Percentiles rank a stretch among this genome's conserved stretches.
phyloP scores from a whole-genome alignment of 2,888 invertebrate genomes.

The Aspidapion aeneum region DNA sequence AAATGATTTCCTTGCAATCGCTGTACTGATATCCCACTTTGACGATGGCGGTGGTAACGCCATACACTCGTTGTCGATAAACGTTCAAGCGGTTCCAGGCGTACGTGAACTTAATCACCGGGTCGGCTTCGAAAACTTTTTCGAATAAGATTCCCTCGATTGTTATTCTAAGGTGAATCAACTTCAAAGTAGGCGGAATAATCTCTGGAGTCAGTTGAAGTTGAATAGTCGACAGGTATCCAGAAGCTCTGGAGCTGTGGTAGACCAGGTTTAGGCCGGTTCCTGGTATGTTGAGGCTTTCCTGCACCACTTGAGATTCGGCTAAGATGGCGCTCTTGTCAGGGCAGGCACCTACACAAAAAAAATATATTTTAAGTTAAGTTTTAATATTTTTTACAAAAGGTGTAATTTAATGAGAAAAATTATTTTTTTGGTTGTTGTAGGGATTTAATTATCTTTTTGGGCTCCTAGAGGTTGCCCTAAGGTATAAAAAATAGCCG shows the following conservation, averaged over 20 bases:
- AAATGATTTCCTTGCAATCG: slow-evolving; percentile 88
- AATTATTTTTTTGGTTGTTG: no score
- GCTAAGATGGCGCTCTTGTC: slow-evolving; percentile 87
- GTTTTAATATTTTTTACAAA: neutral
- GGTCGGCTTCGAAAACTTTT: slow-evolving; percentile 93
- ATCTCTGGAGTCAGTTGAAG: slow-evolving; percentile 84
- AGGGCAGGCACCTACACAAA: slow-evolving; percentile 68
- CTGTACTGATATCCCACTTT: slow-evolving; percentile 96
- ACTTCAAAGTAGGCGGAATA: slow-evolving; percentile 74
- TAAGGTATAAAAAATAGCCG: no score
- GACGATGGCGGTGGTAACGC: slow-evolving; percentile 91
- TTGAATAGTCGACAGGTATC: slow-evolving; percentile 90
- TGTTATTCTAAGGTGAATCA: slow-evolving; percentile 90
- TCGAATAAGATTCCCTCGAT: slow-evolving; percentile 94
- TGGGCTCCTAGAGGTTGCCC: no score
- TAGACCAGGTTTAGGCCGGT: slow-evolving; percentile 95
- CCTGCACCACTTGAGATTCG: slow-evolving; percentile 92
- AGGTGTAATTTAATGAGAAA: no score
- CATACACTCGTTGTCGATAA: slow-evolving; percentile 94
- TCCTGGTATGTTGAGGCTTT: slow-evolving; percentile 90
- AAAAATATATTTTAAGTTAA: neutral
- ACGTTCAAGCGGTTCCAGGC: slow-evolving; percentile 97
- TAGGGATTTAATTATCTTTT: no score
- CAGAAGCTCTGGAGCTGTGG: slow-evolving; percentile 91
- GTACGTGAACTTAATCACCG: slow-evolving; percentile 94